These are phyloP conservation scores for Gymnoscopelus braueri DNA, from an alignment of 2,797 vertebrate species.

Conservation along the genomic window DNA sequence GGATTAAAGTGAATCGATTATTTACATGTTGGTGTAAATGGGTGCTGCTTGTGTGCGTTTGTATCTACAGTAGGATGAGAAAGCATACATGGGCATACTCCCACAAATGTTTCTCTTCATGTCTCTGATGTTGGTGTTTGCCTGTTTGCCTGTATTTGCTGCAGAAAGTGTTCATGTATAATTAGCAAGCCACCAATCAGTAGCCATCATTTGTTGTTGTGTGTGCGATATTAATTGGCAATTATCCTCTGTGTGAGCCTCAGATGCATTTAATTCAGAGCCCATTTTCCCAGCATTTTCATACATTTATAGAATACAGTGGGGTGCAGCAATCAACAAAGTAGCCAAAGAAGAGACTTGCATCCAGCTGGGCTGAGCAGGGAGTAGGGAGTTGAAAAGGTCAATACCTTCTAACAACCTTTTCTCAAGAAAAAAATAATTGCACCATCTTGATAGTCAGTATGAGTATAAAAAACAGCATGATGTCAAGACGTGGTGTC, in stretches of 20 bases:
- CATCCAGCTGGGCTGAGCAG: constrained; percentile 55
- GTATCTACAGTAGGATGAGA: too few relatives aligned
- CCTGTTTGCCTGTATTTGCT: too few relatives aligned
- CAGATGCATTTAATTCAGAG: constrained; percentile 51
- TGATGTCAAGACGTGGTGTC: too few relatives aligned
- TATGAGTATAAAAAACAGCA: too few relatives aligned
- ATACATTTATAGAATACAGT: not conserved
- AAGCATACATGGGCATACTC: too few relatives aligned
- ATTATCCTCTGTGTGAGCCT: constrained; percentile 38
- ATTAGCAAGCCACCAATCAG: constrained; percentile 35
- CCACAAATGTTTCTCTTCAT: too few relatives aligned
- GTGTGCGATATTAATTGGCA: constrained; percentile 17
- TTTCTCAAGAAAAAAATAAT: constrained; percentile 50
- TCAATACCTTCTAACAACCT: constrained; percentile 40
- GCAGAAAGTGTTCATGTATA: too few relatives aligned
- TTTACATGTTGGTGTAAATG: too few relatives aligned
- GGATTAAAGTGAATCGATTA: too few relatives aligned
- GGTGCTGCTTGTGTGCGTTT: too few relatives aligned
- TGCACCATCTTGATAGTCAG: too few relatives aligned
- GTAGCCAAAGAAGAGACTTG: constrained; percentile 25
- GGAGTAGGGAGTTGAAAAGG: constrained; percentile 33
- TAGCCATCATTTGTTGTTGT: constrained; percentile 37
- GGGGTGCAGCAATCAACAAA: constrained; percentile 51
- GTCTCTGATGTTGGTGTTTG: too few relatives aligned
- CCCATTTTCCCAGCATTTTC: constrained; percentile 44